These are phyloP conservation scores for Mesodorylaimus sp. DNA, from an alignment of 2,888 invertebrate species.

Conservation along the genomic window DNA sequence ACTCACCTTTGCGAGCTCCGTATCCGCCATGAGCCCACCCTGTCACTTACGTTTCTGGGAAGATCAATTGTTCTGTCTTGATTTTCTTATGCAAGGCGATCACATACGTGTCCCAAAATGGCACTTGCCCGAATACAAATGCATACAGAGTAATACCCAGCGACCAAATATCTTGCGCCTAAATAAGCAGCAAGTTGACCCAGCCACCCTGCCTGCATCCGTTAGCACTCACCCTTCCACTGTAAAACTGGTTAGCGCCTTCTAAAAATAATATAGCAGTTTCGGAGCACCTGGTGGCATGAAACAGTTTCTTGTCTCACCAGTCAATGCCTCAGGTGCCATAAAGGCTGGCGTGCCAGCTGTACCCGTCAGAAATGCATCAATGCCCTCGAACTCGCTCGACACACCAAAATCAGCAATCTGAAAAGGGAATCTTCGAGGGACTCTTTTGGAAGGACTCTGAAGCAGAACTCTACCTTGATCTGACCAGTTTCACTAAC, in stretches of 20 bases:
- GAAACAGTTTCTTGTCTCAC: too few species aligned
- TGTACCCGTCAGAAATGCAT: conserved; percentile 62
- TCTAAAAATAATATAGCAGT: conserved; percentile 12
- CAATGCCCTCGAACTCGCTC: conserved; percentile 67
- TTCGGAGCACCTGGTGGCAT: too few species aligned
- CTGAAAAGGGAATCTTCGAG: too few species aligned
- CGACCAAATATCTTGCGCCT: conserved; percentile 88
- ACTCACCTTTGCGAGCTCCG: too few species aligned
- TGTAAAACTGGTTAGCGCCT: conserved; percentile 38
- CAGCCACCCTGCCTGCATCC: too few species aligned
- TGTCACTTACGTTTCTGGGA: too few species aligned
- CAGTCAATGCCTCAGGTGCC: conserved; percentile 67
- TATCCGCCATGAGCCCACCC: too few species aligned
- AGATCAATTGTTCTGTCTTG: conserved; percentile 45
- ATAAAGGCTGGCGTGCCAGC: conserved; percentile 91
- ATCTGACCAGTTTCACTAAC: conserved; percentile 58
- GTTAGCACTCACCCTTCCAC: conserved; percentile 52
- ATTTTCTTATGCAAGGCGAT: conserved; percentile 66
- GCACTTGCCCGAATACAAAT: conserved; percentile 62
- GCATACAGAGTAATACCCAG: conserved; percentile 74
- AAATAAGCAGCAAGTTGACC: conserved; percentile 12
- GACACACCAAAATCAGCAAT: conserved; percentile 93
- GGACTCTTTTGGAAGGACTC: too few species aligned
- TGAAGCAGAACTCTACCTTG: too few species aligned
- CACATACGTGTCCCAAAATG: conserved; percentile 61